These are phyloP conservation scores for Esperia sulphurella DNA, from an alignment of 2,888 invertebrate genomes.

Conservation along the genomic window DNA sequence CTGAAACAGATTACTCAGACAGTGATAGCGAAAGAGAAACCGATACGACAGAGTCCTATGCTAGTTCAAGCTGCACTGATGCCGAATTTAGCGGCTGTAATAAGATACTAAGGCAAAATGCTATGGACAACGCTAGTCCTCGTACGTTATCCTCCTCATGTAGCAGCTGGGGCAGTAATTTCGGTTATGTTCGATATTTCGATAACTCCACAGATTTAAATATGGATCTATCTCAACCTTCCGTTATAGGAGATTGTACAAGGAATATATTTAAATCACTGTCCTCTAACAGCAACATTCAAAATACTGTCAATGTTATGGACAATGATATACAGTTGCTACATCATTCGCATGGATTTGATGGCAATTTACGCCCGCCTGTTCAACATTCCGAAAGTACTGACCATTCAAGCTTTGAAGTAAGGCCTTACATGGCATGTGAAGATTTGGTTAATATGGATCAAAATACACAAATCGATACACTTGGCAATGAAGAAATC, in stretches of 20 bases:
- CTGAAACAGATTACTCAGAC: conserved; percentile 64
- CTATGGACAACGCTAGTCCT: conserved; percentile 73
- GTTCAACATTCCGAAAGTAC: conserved; percentile 81
- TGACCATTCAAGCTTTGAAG: conserved; percentile 79
- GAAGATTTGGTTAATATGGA: conserved; percentile 84
- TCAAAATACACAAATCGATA: conserved; percentile 77
- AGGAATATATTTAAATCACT: conserved; percentile 52
- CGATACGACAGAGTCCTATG: conserved; percentile 62
- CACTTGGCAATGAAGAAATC: conserved; percentile 46
- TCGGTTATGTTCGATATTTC: conserved; percentile 84
- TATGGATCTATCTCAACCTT: conserved; percentile 38
- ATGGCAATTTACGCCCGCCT: conserved; percentile 32
- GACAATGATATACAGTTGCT: conserved; percentile 21
- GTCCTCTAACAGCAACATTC: conserved; percentile 22
- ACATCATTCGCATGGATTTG: conserved; percentile 24
- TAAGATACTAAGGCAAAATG: conserved; percentile 80
- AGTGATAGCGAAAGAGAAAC: conserved; percentile 64
- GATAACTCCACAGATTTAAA: conserved; percentile 71
- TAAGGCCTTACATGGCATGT: conserved; percentile 80
- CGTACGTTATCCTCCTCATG: conserved; percentile 65
- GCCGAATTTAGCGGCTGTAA: conserved; percentile 41
- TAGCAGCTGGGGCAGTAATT: conserved; percentile 80
- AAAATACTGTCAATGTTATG: conserved; percentile 16
- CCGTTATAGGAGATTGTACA: conserved; percentile 59
- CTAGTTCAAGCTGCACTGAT: conserved; percentile 59